Percentiles rank a stretch among this genome's conserved stretches.
These are phyloP conservation scores for Otis tarda DNA, from an alignment of 2,113 vertebrate genomes.

Conservation along the genomic window DNA sequence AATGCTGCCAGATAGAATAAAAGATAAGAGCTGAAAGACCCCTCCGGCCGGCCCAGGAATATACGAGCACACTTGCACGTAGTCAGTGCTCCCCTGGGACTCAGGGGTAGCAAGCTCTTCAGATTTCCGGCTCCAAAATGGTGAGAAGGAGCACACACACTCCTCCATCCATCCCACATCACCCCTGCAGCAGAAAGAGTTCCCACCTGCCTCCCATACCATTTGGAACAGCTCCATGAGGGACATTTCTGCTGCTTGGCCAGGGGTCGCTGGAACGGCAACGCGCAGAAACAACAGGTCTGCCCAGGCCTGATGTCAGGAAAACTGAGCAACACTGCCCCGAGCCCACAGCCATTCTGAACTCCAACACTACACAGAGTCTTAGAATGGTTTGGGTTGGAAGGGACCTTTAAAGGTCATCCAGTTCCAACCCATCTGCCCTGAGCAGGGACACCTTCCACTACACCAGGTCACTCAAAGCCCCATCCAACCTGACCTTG, in stretches of 20 bases:
- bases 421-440: rapidly evolving
- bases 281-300: rapidly evolving
- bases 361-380: background rate
- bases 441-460: rapidly evolving
- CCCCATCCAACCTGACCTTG: background rate
- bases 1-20: background rate
- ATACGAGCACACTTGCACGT: background rate
- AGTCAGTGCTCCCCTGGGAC: background rate
- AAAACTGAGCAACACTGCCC: too few relatives aligned
- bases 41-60: background rate
- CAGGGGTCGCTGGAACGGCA: background rate
- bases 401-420: background rate
- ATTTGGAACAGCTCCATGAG: background rate
- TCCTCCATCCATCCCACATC: background rate
- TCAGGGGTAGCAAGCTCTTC: rapidly evolving
- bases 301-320: background rate
- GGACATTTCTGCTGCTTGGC: background rate
- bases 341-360: background rate
- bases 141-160: background rate
- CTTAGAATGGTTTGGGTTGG: too few relatives aligned
- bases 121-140: background rate
- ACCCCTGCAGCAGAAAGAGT: background rate
- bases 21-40: background rate
- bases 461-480: background rate
- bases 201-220: background rate